Percentiles rank a stretch among this genome's conserved stretches.
phyloP scores from a whole-genome alignment of 2,888 invertebrate species.

The Corbicula japonica region DNA sequence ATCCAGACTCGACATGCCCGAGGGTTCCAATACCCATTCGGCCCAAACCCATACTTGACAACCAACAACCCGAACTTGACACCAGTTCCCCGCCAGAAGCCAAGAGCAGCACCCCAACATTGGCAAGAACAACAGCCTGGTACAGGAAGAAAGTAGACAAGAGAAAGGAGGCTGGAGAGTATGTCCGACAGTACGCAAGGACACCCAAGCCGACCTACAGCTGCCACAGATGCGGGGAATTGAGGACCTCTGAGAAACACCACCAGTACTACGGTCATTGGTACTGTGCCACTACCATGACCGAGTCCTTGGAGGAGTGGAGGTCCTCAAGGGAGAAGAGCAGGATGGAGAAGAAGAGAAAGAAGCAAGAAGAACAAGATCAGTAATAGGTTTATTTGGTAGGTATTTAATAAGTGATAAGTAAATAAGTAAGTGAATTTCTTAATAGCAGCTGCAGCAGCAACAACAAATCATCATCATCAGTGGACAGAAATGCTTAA shows the following conservation, averaged over 20 bases:
- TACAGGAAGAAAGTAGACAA: constrained; percentile 15
- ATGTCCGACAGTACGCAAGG: not conserved
- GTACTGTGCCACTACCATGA: constrained; percentile 22
- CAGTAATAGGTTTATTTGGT: no score
- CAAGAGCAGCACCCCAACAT: not conserved
- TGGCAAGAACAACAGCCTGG: constrained; percentile 24
- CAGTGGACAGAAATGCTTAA: no score
- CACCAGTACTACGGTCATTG: constrained; percentile 25
- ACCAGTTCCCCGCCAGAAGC: not conserved
- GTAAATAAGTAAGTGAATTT: no score
- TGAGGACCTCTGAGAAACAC: constrained; percentile 14
- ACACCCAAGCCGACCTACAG: constrained; percentile 4
- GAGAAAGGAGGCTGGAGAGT: constrained; percentile 24
- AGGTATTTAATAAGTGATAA: no score
- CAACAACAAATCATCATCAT: no score
- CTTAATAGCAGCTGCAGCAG: no score
- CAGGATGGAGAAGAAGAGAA: not conserved
- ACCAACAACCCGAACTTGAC: no score
- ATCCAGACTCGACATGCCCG: no score
- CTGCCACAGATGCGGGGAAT: constrained; percentile 28
- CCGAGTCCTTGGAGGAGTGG: no score
- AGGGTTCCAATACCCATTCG: no score
- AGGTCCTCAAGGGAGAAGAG: not conserved
- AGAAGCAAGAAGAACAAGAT: no score
- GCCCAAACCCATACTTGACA: no score